Evolutionary conservation across 1,140 invertebrate species (phyloP), one percentile per base, ranked within the genome.

Genomic region (Contarinia nasturtii): DNA sequence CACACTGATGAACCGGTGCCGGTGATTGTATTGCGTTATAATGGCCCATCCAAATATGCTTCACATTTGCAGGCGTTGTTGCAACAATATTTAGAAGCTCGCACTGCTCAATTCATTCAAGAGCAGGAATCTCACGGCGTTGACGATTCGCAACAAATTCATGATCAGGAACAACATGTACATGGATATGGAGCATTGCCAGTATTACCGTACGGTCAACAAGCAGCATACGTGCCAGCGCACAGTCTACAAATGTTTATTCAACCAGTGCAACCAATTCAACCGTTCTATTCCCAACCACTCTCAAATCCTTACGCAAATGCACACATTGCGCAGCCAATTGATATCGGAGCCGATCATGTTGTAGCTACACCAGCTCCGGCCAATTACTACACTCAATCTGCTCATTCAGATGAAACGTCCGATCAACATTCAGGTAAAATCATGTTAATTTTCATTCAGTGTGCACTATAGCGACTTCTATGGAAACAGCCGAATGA

Each of bases 1-100:
- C 44, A 45, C 8, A 15, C 20, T 17, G 44, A 45, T 43, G n/a
- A 43, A 43, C 3, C 61, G 22, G 61, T 60, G 33, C 61, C 61
- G 0, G 59, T 64, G 7, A 64, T 64, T 18, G 58, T 64, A 0
- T 42, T 64, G 21, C 54, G 61, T 1, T 61, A 63, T 37, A 61
- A 61, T 0, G 61, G 61, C 1, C 61, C 61, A 5, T 52, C 59
- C 7, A 64, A 64, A 33, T 64, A 64, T 27, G 61, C 61, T 3
- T 53, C 59, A 4, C 61, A 64, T 51, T 48, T 64, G 49, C 61
- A 64, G 41, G 56, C 54, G 7, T 47, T 64, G 14, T 48, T 64
- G 20, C 61, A 64, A 46, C 61, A 63, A 48, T 64, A 64, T 46
- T 47, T 64, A 2, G 61, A 64, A 48, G 60, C 63, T 46, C 54